These are phyloP conservation scores for Dichetophora obliterata DNA, from an alignment of 2,888 invertebrate species.

Conservation along the genomic window DNA sequence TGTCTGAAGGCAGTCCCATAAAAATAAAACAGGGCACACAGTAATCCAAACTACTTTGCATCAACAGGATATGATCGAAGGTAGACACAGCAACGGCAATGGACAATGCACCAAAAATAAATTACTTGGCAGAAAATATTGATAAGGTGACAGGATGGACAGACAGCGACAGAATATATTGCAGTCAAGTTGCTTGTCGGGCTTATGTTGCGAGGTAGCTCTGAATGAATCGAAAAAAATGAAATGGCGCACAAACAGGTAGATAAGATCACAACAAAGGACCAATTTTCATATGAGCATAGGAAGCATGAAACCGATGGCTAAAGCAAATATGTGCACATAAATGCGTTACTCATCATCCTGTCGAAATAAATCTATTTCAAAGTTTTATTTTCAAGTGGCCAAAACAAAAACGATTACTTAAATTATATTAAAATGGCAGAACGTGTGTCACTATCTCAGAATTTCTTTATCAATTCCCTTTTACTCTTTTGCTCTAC, in stretches of 20 bases:
- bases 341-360: no score
- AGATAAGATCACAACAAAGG: background rate
- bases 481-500: background rate
- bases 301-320: background rate
- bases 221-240: slow-evolving; percentile 10
- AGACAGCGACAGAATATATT: background rate
- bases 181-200: background rate
- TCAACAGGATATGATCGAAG: slow-evolving; percentile 16
- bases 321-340: background rate
- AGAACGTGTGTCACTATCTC: background rate
- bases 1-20: slow-evolving; percentile 7
- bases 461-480: background rate
- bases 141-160: slow-evolving; percentile 61
- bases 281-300: background rate
- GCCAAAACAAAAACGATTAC: background rate
- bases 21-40: background rate
- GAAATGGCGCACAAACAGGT: slow-evolving; percentile 22
- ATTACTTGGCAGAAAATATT: slow-evolving; percentile 66
- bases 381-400: background rate
- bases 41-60: background rate
- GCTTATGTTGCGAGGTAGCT: background rate
- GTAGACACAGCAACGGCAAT: background rate
- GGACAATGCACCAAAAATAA: slow-evolving; percentile 53
- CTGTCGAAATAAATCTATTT: background rate
- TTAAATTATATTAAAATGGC: background rate